Evolutionary conservation across 2,797 vertebrate genomes (phyloP), one percentile per base, ranked within the genome.

Genomic region (Girardinus metallicus): DNA sequence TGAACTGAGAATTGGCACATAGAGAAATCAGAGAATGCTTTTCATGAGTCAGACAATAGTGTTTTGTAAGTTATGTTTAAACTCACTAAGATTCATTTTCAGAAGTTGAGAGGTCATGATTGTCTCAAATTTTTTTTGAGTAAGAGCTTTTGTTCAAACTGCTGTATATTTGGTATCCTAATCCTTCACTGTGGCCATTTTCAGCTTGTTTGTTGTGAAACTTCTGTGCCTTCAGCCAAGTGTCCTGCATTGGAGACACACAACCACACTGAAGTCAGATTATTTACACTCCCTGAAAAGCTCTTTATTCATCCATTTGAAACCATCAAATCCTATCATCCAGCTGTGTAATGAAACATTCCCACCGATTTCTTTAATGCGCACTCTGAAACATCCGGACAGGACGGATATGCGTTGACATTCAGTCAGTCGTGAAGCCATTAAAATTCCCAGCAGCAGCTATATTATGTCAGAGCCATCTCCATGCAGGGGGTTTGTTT

Each of bases 1-100:
- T 62, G 1, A 79, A 57, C 8, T 62, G 34, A 46, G 0, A 34
- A 78, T 86, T 82, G 43, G 7, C 66, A 84, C 66, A 1, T 64
- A 26, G 44, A 46, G 47, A 80, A 31, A 36, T 62, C 10, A 62
- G n/a, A 13, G 5, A 71, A 31, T 15, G 16, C 29, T 55, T 10
- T 43, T 71, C 34, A 31, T 34, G 31, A 47, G 36, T 66, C 12
- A 34, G 66, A 76, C 43, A 31, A 16, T 18, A 26, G n/a, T 70
- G n/a, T 66, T 64, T 47, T 51, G 9, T 53, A 29, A 29, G 5
- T 18, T 60, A 29, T 75, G 41, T 18, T 75, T 29, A 29, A 26
- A 75, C 11, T 21, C 41, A 75, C 13, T 29, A 47, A 15, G 46
- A 16, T 4, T 72, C 5, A 34, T 43, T 77, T 49, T 51, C 68